Conservation (phyloP, 2,797 vertebrate species). For the Ptychobarbus kaznakovi region DNA sequence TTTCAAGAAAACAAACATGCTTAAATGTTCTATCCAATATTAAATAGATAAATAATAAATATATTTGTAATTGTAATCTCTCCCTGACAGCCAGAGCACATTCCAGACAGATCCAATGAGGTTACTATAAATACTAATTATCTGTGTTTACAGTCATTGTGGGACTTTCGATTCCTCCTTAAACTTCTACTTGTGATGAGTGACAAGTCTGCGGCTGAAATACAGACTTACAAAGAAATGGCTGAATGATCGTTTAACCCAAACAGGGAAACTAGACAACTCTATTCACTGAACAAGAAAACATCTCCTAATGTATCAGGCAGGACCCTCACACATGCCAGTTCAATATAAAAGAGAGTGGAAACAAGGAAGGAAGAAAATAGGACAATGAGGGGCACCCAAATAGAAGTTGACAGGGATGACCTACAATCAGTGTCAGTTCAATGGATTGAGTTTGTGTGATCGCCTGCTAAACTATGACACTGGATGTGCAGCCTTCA, state of each 20-base stretch:
- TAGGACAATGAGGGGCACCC: not conserved
- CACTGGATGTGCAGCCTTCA: not conserved
- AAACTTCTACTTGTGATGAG: not conserved
- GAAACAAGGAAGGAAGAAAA: not conserved
- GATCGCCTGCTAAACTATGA: conserved; percentile 5
- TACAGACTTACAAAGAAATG: not conserved
- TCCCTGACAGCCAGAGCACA: not conserved
- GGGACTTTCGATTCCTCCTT: not conserved
- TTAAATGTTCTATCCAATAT: not conserved
- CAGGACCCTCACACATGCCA: conserved; percentile 22
- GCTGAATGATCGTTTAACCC: not conserved
- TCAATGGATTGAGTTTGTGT: not conserved
- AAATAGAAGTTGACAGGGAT: conserved; percentile 5
- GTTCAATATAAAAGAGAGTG: conserved; percentile 7
- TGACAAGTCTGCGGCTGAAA: not conserved
- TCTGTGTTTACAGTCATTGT: not conserved
- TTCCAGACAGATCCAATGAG: conserved; percentile 3
- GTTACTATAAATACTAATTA: conserved; percentile 30
- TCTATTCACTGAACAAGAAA: conserved; percentile 21
- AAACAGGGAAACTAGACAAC: not conserved
- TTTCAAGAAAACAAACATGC: conserved; percentile 30
- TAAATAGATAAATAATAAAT: conserved; percentile 28
- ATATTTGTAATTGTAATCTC: conserved; percentile 2
- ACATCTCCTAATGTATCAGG: conserved; percentile 1
- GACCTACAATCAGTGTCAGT: conserved; percentile 13